Evolutionary conservation across 2,797 vertebrate species (phyloP), one percentile per base, ranked within the genome.

Genomic region (Tinamus major): DNA sequence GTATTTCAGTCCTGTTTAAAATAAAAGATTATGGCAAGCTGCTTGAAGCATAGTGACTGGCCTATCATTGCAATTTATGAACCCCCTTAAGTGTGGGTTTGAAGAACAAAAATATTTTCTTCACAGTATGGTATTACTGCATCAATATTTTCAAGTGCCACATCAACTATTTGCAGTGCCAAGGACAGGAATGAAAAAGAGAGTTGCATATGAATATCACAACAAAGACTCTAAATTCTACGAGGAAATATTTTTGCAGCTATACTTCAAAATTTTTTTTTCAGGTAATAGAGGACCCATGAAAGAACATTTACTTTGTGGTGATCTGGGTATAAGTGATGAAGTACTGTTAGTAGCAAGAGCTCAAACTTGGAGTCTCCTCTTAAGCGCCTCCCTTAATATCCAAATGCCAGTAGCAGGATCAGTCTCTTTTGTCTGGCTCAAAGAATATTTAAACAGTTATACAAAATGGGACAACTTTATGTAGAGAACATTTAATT

Each of bases 61-160:
- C 15, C 31, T 89, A n/a, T 74, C 39, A 65, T 26, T 92, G 49
- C 62, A 91, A 41, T 93, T 96, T 89, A 9, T 53, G 67, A 79
- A 27, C 4, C 5, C 3, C 27, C 10, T 46, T 76, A 91, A 49
- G 26, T 58, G 26, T 71, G 35, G 5, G 7, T 88, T 94, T 92
- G 67, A 51, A 94, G 79, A 83, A 88, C 71, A 94, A 94, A 83
- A 78, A 75, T 75, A 74, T 48, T 87, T 92, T 87, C 14, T 63
- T 84, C 77, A 37, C 24, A 18, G 14, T 27, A 33, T 46, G 79
- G 24, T 80, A 80, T 83, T 89, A 77, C 55, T 85, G 13, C 42
- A 74, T 46, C 35, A 35, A n/a, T 87, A 59, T 24, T 90, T 96
- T 93, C 62, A 90, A 39, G 23, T 69, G 23, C 6, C 21, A 1